Conservation (phyloP, 2,113 vertebrate species). For the Crotalus horridus region DNA sequence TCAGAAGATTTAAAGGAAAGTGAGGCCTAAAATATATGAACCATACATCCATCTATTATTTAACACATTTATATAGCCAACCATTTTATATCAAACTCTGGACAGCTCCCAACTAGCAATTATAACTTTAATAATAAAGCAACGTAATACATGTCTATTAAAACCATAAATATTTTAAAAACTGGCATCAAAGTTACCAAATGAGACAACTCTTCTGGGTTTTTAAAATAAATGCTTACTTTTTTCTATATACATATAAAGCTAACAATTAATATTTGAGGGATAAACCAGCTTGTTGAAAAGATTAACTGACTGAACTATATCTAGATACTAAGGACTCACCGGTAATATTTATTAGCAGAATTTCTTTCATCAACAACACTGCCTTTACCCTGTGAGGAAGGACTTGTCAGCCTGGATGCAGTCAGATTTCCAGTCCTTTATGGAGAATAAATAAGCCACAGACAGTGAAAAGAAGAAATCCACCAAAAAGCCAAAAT, state of each 20-base stretch:
- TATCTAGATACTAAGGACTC: constrained; percentile 56
- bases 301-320: not conserved
- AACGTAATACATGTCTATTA: too few species aligned
- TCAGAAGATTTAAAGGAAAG: not conserved
- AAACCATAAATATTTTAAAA: too few species aligned
- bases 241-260: not conserved
- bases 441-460: constrained; percentile 61
- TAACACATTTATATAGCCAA: too few species aligned
- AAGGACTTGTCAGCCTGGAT: constrained; percentile 74
- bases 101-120: too few species aligned
- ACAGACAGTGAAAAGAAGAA: constrained; percentile 54
- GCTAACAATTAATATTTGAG: not conserved
- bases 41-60: not conserved
- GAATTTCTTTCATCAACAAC: constrained; percentile 78
- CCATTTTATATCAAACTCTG: too few species aligned
- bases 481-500: constrained; percentile 59
- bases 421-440: constrained; percentile 75
- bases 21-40: not conserved
- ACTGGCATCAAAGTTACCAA: not conserved
- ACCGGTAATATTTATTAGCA: constrained; percentile 79
- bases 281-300: not conserved
- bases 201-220: not conserved
- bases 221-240: not conserved
- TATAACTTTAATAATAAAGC: too few species aligned
- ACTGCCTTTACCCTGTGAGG: constrained; percentile 77